phyloP scores from a whole-genome alignment of 1,140 invertebrate species.

The Drosophila leontia region DNA sequence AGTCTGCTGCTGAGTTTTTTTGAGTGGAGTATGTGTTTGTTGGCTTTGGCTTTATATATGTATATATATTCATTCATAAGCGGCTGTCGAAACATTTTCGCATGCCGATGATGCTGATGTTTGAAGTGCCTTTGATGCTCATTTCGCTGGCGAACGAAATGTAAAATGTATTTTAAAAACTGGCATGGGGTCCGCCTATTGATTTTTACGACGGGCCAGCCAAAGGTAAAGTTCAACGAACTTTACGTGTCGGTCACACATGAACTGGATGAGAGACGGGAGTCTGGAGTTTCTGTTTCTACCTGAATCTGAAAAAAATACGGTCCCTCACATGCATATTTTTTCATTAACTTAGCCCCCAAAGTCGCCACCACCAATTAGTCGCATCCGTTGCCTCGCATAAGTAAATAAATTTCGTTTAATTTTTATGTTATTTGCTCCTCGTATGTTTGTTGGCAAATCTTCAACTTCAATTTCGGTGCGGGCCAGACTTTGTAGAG shows the following conservation, averaged over 20 bases:
- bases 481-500: slow-evolving; percentile 50
- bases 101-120: slow-evolving; percentile 66
- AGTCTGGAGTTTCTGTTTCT: slow-evolving; percentile 23
- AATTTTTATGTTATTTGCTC: slow-evolving; percentile 47
- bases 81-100: slow-evolving; percentile 52
- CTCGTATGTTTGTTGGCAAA: slow-evolving; percentile 44
- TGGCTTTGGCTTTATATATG: slow-evolving; percentile 33
- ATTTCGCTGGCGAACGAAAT: slow-evolving; percentile 57
- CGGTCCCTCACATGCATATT: slow-evolving; percentile 43
- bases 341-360: slow-evolving; percentile 71
- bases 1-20: slow-evolving; percentile 32
- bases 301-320: slow-evolving; percentile 28
- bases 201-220: slow-evolving; percentile 73
- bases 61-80: slow-evolving; percentile 75
- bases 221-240: slow-evolving; percentile 76
- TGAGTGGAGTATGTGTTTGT: slow-evolving; percentile 34
- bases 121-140: slow-evolving; percentile 81
- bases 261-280: slow-evolving; percentile 2
- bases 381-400: slow-evolving; percentile 60
- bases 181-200: slow-evolving; percentile 63
- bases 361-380: slow-evolving; percentile 74
- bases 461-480: slow-evolving; percentile 41
- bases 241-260: slow-evolving; percentile 26
- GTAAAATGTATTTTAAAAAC: slow-evolving; percentile 75
- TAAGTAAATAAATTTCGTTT: slow-evolving; percentile 59